phyloP scores from a whole-genome alignment of 2,113 vertebrate genomes.

The Equus quagga region DNA sequence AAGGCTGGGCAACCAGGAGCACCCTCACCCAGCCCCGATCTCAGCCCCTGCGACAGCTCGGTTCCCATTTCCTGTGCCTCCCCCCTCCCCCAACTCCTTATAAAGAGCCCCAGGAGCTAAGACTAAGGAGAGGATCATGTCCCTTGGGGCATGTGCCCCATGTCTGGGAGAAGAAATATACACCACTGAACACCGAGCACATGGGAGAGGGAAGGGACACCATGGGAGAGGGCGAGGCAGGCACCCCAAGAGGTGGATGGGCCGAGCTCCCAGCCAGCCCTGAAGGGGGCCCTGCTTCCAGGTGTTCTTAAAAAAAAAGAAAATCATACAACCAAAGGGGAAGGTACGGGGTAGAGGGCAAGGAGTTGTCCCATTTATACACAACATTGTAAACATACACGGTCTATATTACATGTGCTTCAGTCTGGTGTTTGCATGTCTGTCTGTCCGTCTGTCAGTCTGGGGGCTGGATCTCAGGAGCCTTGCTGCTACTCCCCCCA shows the following conservation, averaged over 20 bases:
- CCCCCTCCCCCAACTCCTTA: conserved; percentile 71
- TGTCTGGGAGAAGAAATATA: conserved; percentile 94
- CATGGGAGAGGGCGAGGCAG: conserved; percentile 65
- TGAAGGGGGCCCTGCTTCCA: conserved; percentile 63
- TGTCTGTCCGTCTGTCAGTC: conserved; percentile 66
- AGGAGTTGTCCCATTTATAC: conserved; percentile 98
- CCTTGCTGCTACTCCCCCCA: neutral
- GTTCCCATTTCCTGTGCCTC: conserved; percentile 52
- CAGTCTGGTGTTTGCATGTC: conserved; percentile 89
- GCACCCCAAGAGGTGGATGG: conserved; percentile 73
- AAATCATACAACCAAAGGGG: conserved; percentile 89
- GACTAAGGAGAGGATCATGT: conserved; percentile 85
- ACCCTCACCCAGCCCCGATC: neutral
- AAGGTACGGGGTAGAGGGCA: conserved; percentile 76
- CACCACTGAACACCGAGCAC: conserved; percentile 95
- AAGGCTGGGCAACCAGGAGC: conserved; percentile 17
- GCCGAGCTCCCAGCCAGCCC: conserved; percentile 81
- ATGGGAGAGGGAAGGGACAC: conserved; percentile 73
- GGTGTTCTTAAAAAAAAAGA: conserved; percentile 84
- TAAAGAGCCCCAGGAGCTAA: conserved; percentile 89
- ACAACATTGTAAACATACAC: conserved; percentile 99
- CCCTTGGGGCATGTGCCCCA: conserved; percentile 89
- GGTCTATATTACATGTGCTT: conserved; percentile 99
- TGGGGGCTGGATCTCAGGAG: conserved; percentile 61
- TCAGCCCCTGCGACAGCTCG: conserved; percentile 53